Evolutionary conservation across 2,113 vertebrate genomes (phyloP), one percentile per base, ranked within the genome.

Genomic region (Ophiodon elongatus): DNA sequence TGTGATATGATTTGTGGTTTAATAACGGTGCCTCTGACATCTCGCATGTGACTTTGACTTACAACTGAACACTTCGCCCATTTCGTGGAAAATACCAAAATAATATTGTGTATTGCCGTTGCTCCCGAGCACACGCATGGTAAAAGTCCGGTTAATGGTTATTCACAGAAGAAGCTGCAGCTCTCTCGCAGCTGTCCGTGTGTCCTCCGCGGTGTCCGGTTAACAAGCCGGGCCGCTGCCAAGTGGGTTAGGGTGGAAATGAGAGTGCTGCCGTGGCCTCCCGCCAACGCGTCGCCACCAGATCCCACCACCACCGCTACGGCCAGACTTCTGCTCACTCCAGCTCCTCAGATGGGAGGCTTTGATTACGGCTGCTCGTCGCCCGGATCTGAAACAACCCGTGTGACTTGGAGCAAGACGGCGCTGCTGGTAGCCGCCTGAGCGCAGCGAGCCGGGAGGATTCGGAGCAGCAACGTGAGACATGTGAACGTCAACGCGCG

Each of bases 241-340:
- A 93, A 94, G 90, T 92, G 89, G 89, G 91, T 92, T 86, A 91
- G 82, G 76, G 72, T 87, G 79, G 86, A 89, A 85, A 84, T 52
- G 80, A 88, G 88, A 84, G 75, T 59, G 35, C 33, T 27, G 79
- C 72, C 13, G 1, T 90, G 91, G 86, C 89, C 63, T 9, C 29
- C 0, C 0, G 76, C 91, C 89, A 93, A 14, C 83, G 39, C 50
- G 4, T 52, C 80, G 10, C 64, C 76, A 73, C 56, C 59, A 14
- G 76, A 56, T 56, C 23, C 23, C 52, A 10, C 23, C 54, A 5
- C 54, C 23, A 52, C 17, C 6, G n/a, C 52, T 27, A 13, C 54
- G 13, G 54, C 54, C 54, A 5, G 1, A 14, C 54, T 1, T 14
- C 4, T 25, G 54, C 54, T 27, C 54, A 14, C 1, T 27, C 25